Evolutionary conservation across 1,140 invertebrate genomes (phyloP), one percentile per base, ranked within the genome.

Genomic region (Scaptomyza graminum): DNA sequence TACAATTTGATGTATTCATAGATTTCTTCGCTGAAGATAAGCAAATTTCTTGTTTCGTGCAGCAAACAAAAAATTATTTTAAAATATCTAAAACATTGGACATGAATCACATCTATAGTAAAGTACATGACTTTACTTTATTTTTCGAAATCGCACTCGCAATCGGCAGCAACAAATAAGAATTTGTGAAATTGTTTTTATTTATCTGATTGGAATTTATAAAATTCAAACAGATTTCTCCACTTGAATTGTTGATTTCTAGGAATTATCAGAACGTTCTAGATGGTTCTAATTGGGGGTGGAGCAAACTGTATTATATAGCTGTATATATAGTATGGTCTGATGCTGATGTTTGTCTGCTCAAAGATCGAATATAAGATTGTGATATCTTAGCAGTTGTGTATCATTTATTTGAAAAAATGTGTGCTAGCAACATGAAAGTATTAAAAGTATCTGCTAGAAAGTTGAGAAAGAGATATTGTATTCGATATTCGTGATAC

Each of bases 181-280:
- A 76, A 81, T 74, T 77, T 77, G 65, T 59, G 65, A 80, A 76
- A 76, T 80, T 25, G 3, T 25, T 11, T 57, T 74, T 1, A 55
- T 69, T 51, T 43, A 68, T 39, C 41, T 61, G 80, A 83, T 83
- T 83, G 84, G 56, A 83, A 63, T 84, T 84, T 76, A 84, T 79
- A 50, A 84, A 84, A 84, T 84, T 60, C 80, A 84, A 76, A 67
- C 84, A n/a, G 80, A 83, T 83, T 83, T 83, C 60, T 44, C 41
- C 70, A 67, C 79, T 67, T 54, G 12, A 67, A 59, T 34, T 16
- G 28, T 15, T n/a, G 34, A 68, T 44, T 76, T 76, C 73, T 37
- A 13, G 46, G 73, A 76, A 72, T 50, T 65, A 7, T n/a, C 2
- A 52, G 39, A 5, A 44, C 7, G 28, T 44, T 31, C 18, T 43